phyloP scores from a whole-genome alignment of 2,888 invertebrate genomes.

The Apamea anceps region DNA sequence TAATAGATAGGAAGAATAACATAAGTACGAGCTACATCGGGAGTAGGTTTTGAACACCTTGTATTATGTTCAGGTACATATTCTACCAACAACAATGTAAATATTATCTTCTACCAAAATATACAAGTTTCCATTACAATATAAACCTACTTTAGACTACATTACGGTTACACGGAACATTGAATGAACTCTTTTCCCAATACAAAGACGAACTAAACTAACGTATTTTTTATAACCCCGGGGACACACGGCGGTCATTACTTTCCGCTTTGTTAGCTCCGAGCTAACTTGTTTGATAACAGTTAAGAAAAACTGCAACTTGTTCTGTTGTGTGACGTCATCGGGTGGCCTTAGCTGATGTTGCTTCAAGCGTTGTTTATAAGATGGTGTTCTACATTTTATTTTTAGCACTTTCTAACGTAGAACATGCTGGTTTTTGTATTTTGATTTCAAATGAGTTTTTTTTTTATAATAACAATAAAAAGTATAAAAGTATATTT shows the following conservation, averaged over 20 bases:
- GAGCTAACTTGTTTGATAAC: slow-evolving; percentile 59
- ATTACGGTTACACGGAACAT: slow-evolving; percentile 49
- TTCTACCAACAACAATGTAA: neutral
- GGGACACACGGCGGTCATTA: slow-evolving; percentile 62
- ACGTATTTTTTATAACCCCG: slow-evolving; percentile 61
- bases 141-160: slow-evolving; percentile 43
- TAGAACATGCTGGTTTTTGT: neutral
- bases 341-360: slow-evolving; percentile 9
- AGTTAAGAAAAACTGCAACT: slow-evolving; percentile 22
- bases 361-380: slow-evolving; percentile 8
- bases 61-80: neutral
- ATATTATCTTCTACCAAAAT: slow-evolving; percentile 2
- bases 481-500: neutral
- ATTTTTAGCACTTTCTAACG: neutral
- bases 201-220: slow-evolving; percentile 64
- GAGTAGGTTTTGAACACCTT: neutral
- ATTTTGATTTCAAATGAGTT: neutral
- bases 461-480: neutral
- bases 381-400: neutral
- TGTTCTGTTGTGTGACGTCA: slow-evolving; percentile 23
- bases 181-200: slow-evolving; percentile 53
- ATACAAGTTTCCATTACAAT: slow-evolving; percentile 28
- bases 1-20: neutral
- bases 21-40: neutral
- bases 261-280: slow-evolving; percentile 63